A percentile compares a stretch with the other conserved stretches of the same genome.
phyloP scores from a whole-genome alignment of 1,140 invertebrate species.

The Drosophila ercepeae region DNA sequence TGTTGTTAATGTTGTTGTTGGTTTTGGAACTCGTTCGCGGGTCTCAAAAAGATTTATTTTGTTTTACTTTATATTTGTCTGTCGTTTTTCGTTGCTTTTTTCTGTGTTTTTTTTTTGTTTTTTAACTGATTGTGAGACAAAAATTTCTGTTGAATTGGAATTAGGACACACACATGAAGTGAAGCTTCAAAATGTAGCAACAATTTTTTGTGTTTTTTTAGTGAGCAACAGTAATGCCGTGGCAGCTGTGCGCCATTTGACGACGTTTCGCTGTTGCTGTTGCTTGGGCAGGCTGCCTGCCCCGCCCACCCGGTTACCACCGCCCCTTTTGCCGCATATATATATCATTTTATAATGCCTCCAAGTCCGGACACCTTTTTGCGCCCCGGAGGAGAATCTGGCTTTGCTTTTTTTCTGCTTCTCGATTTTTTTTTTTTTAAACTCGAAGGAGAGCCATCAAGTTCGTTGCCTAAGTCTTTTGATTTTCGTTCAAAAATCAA shows the following conservation, averaged over 20 bases:
- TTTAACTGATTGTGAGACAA: conserved; percentile 74
- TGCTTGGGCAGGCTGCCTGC: conserved; percentile 36
- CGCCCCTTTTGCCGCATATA: conserved; percentile 23
- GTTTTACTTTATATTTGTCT: conserved; percentile 61
- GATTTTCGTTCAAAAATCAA: conserved; percentile 31
- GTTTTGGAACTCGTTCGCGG: conserved; percentile 69
- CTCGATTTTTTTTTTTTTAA: conserved; percentile 13
- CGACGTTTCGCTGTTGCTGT: conserved; percentile 48
- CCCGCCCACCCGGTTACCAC: conserved; percentile 25
- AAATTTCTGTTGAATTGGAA: conserved; percentile 81
- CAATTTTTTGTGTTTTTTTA: conserved; percentile 44
- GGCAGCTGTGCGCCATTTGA: conserved; percentile 79
- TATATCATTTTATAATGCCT: conserved; percentile 39
- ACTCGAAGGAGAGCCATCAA: conserved; percentile 11
- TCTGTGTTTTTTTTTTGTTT: conserved; percentile 15
- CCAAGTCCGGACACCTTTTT: conserved; percentile 26
- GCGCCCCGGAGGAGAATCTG: conserved; percentile 4
- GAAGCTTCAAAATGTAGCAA: conserved; percentile 68
- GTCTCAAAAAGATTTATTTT: conserved; percentile 78
- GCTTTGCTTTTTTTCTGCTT: conserved; percentile 18
- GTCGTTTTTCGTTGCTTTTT: conserved; percentile 4
- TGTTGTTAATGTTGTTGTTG: conserved; percentile 38
- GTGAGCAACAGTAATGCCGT: too few relatives aligned
- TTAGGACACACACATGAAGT: conserved; percentile 77
- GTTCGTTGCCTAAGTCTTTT: conserved; percentile 82